phyloP scores from a whole-genome alignment of 2,888 invertebrate species.

The Palloptera scutellata region DNA sequence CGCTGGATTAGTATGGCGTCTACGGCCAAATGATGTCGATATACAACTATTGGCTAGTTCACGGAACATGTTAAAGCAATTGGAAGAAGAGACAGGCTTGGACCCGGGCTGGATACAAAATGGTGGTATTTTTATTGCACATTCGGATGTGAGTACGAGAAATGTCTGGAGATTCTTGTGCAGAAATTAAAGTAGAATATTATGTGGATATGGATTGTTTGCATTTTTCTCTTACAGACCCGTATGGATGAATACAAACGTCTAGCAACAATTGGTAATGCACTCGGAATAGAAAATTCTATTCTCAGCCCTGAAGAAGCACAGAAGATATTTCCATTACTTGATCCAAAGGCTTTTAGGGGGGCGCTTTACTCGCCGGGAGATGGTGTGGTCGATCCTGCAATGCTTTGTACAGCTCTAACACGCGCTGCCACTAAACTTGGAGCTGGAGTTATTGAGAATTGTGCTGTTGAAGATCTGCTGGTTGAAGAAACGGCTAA shows the following conservation, averaged over 20 bases:
- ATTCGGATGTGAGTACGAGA: slow-evolving; percentile 65
- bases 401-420: slow-evolving; percentile 80
- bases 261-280: slow-evolving; percentile 80
- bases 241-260: slow-evolving; percentile 85
- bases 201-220: neutral
- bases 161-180: neutral
- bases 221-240: slow-evolving; percentile 65
- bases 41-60: slow-evolving; percentile 80
- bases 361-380: slow-evolving; percentile 81
- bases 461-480: slow-evolving; percentile 78
- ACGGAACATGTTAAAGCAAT: slow-evolving; percentile 71
- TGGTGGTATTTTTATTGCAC: slow-evolving; percentile 88
- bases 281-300: slow-evolving; percentile 78
- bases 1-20: slow-evolving; percentile 80
- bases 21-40: slow-evolving; percentile 86
- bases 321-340: slow-evolving; percentile 77
- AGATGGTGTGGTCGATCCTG: slow-evolving; percentile 87
- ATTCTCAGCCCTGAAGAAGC: slow-evolving; percentile 78
- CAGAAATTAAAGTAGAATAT: neutral
- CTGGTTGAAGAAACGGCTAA: slow-evolving; percentile 69
- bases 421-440: slow-evolving; percentile 74
- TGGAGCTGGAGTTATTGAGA: slow-evolving; percentile 79
- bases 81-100: slow-evolving; percentile 82
- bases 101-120: slow-evolving; percentile 89
- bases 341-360: slow-evolving; percentile 77